Evolutionary conservation across 2,113 vertebrate species (phyloP).

Genomic region (Leucoraja erinaceus): DNA sequence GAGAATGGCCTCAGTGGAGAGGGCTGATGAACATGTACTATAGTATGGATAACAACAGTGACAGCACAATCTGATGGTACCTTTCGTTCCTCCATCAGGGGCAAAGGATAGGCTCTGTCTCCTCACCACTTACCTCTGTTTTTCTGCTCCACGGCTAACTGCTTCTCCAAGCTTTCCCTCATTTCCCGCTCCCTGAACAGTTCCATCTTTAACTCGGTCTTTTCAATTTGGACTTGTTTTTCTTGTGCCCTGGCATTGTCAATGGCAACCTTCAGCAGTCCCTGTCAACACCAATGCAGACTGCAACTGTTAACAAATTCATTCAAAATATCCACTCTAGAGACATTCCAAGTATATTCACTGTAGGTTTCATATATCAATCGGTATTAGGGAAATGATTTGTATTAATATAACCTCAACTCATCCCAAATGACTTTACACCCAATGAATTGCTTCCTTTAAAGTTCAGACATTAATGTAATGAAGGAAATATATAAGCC

Average conservation of each 20-base stretch:
- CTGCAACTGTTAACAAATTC: background rate
- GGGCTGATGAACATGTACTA: too few species aligned
- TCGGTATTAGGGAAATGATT: too few species aligned
- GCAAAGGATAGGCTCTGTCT: background rate
- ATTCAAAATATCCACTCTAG: background rate
- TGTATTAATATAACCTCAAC: too few species aligned
- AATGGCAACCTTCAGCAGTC: constrained; percentile 95
- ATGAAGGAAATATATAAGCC: too few species aligned
- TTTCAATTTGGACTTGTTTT: constrained; percentile 97
- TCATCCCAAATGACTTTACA: too few species aligned
- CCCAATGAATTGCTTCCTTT: too few species aligned
- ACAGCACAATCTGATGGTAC: too few species aligned
- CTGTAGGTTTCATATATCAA: background rate
- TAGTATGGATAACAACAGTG: too few species aligned
- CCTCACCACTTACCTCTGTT: constrained; percentile 78
- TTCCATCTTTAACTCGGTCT: constrained; percentile 98
- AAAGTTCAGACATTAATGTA: too few species aligned
- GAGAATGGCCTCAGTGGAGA: too few species aligned
- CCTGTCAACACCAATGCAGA: constrained; percentile 60
- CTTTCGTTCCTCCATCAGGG: background rate
- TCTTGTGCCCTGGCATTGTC: constrained; percentile 97
- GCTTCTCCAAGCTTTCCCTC: constrained; percentile 95
- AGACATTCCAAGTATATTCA: background rate
- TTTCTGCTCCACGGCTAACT: constrained; percentile 96
- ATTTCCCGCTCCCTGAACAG: constrained; percentile 95